phyloP scores from a whole-genome alignment of 2,113 vertebrate genomes.

The Scopus umbretta region DNA sequence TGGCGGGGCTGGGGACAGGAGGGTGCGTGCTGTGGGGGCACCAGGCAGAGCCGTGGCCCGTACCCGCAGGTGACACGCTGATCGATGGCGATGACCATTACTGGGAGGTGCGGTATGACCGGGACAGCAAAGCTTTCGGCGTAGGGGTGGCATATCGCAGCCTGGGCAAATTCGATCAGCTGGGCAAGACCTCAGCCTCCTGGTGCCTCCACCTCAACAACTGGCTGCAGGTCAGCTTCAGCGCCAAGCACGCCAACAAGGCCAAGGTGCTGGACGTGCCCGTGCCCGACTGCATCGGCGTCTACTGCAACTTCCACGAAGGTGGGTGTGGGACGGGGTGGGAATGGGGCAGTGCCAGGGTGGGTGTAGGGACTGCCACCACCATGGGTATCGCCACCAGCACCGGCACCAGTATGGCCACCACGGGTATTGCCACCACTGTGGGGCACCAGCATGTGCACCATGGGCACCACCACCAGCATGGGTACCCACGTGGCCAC shows the following conservation, averaged over 20 bases:
- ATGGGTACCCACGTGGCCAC: no score
- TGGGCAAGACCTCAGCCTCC: conserved; percentile 88
- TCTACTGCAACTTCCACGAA: conserved; percentile 92
- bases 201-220: conserved; percentile 97
- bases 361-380: neutral
- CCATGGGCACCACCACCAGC: neutral
- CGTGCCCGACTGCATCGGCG: conserved; percentile 86
- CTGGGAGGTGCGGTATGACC: conserved; percentile 92
- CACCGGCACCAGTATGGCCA: neutral
- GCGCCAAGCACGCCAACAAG: conserved; percentile 96
- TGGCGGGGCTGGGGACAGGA: neutral
- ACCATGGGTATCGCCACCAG: neutral
- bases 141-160: conserved; percentile 86
- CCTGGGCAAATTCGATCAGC: conserved; percentile 91
- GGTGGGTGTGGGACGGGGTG: conserved; percentile 57
- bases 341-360: neutral
- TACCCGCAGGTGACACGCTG: conserved; percentile 79
- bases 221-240: conserved; percentile 97
- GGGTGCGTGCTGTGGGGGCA: neutral
- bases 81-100: conserved; percentile 90
- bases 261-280: conserved; percentile 85
- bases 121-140: conserved; percentile 91
- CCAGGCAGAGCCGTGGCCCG: neutral
- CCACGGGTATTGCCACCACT: no score
- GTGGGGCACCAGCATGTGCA: accelerated